Conservation (phyloP, 2,797 vertebrate species). For the Cichlasoma orientale region DNA sequence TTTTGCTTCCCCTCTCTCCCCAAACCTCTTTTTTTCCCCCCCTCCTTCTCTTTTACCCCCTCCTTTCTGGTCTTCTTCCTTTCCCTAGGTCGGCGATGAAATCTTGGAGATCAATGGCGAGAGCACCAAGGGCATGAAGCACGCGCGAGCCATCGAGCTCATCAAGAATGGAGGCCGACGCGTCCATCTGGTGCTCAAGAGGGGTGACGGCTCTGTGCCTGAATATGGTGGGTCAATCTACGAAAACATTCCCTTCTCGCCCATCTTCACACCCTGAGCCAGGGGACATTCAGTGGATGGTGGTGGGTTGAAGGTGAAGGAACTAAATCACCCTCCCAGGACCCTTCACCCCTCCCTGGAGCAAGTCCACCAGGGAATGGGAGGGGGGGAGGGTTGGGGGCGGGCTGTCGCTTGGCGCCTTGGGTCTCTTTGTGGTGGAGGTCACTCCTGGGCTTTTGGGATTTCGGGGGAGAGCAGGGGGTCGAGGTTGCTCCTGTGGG, state of each 20-base stretch:
- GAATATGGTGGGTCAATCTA: constrained; percentile 99
- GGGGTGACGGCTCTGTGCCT: constrained; percentile 97
- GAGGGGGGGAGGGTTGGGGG: constrained; percentile 1
- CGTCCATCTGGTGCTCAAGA: constrained; percentile 95
- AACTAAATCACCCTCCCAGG: constrained; percentile 50
- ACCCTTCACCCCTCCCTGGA: constrained; percentile 79
- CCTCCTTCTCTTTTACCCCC: background rate
- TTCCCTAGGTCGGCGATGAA: constrained; percentile 92
- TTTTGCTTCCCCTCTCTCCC: background rate
- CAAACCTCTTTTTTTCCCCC: background rate
- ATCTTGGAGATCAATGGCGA: constrained; percentile 99
- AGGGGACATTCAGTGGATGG: constrained; percentile 71
- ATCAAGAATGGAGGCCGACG: constrained; percentile 97
- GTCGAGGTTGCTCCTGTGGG: constrained; percentile 67
- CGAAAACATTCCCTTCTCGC: constrained; percentile 99
- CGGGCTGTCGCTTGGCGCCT: constrained; percentile 23
- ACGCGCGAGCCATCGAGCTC: constrained; percentile 97
- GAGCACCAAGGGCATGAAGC: constrained; percentile 99
- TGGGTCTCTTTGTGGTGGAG: constrained; percentile 69
- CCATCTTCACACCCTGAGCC: constrained; percentile 98
- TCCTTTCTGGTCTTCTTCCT: background rate
- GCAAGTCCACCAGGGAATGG: constrained; percentile 73
- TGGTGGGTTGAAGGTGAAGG: constrained; percentile 59
- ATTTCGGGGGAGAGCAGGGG: constrained; percentile 70
- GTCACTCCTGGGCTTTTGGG: constrained; percentile 55